Percentiles rank a stretch among this genome's conserved stretches.
Evolutionary conservation across 2,888 invertebrate species (phyloP).

Genomic region (Athalia circularis): DNA sequence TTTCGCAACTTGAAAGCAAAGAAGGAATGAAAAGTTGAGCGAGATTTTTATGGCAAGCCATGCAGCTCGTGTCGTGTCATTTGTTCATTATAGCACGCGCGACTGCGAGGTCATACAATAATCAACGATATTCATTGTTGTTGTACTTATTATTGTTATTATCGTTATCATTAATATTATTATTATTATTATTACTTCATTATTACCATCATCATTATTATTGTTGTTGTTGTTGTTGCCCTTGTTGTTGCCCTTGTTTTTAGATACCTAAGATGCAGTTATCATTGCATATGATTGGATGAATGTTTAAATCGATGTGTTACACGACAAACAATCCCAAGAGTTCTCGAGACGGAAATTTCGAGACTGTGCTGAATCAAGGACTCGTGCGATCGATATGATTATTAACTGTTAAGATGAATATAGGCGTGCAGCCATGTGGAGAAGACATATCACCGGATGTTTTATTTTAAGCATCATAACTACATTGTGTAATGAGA

Average conservation of each 20-base stretch:
- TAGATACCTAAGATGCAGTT: no score
- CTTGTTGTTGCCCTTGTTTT: conserved; percentile 53
- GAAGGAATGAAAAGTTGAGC: conserved; percentile 57
- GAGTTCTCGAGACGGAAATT: no score
- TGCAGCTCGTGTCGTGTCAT: conserved; percentile 74
- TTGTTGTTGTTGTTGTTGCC: not conserved
- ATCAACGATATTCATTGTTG: not conserved
- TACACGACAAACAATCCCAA: no score
- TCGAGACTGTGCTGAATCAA: no score
- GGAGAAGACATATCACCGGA: no score
- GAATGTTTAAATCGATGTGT: no score
- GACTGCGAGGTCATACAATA: conserved; percentile 69
- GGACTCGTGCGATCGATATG: no score
- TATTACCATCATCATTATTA: conserved; percentile 25
- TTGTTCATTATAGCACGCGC: conserved; percentile 74
- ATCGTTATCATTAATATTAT: not conserved
- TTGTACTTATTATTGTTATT: conserved; percentile 31
- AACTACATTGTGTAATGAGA: no score
- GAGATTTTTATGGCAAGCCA: conserved; percentile 73
- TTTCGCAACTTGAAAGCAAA: conserved; percentile 61
- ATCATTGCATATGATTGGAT: no score
- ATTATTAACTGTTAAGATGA: no score
- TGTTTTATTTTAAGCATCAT: no score
- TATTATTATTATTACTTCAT: conserved; percentile 33
- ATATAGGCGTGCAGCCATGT: no score